Evolutionary conservation across 1,140 invertebrate species (phyloP), one percentile per base, ranked within the genome.

Genomic region (Drosophila fuyamai): DNA sequence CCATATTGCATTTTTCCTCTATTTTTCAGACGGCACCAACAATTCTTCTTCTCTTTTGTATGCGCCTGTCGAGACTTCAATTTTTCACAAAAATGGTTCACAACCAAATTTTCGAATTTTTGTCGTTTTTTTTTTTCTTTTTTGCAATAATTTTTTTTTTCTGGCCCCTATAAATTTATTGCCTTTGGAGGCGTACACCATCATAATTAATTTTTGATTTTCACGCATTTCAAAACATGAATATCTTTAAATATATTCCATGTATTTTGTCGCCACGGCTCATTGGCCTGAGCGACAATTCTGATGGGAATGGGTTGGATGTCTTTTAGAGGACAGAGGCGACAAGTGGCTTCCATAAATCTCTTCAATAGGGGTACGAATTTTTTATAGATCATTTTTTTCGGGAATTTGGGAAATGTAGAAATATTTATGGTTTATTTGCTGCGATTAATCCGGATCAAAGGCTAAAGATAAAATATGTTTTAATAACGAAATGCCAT

Each of bases 21-120:
- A 50, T 76, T 88, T 88, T 88, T 88, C 84, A 88, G 84, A 88
- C 84, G 84, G 84, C 84, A 88, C 84, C 84, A 88, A 88, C 65
- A 89, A 88, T 86, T 86, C 65, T 10, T 41, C 36, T 48, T 23
- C 36, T 59, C 56, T 60, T 81, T 65, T 66, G 51, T 61, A 79
- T 81, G 68, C 59, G 63, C 62, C 67, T 14, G 51, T 13, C 53
- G 18, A 63, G 54, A 43, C 18, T 82, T 79, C 38, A 63, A 78
- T 62, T 70, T 82, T 70, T 81, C 38, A 47, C 32, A 41, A 55
- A 75, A 57, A 8, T 62, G 29, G 56, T 68, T 47, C 14, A 56
- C 55, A 68, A 80, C 53, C 75, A 72, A 10, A 71, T 59, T 43
- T 56, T 23, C 14, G 27, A 41, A 58, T 65, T 54, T 75, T 13